Base-by-base conservation (phyloP, 2,888 invertebrate genomes). In the Danaus chrysippus region DNA sequence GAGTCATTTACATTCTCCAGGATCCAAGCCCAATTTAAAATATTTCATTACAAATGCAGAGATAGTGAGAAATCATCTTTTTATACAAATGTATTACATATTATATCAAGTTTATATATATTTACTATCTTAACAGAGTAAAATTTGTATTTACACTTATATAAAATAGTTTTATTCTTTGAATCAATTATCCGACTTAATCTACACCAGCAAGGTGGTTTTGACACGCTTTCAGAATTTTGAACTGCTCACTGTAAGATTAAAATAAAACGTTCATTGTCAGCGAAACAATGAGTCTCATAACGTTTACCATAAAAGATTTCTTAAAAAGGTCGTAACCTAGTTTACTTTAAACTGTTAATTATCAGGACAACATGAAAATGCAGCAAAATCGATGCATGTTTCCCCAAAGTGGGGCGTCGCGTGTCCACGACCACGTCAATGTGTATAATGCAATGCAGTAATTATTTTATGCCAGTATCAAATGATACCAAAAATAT, bases 341-440 rank as follows among this genome's bases (percentile, higher is more conserved):
- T 49, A 49, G 49, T 17, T 49, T 49, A 49, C 17, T 49, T 49
- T 49, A 17, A 49, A 15, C 10, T 49, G 10, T 49, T 17, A 49
- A 49, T 49, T 49, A 49, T 10, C 9, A 49, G 49, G 49, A 49
- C 49, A 49, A 49, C 49, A 15, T 49, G 49, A 49, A 49, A 49
- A 17, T 61, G 64, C 63, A 67, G 54, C 58, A 57, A 34, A 72
- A 77, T 78, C 75, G 68, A 74, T 79, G 73, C 68, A 34, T 42
- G 15, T 63, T 68, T 59, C 66, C 58, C 56, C 58, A 64, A 68
- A 68, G 63, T 71, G 76, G 76, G 74, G 72, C 66, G 73, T 83
- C 73, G 80, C 80, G 78, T 82, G 83, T 71, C 66, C 55, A 56
- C 60, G 42, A 59, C 66, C 64, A 62, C 61, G 61, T 62, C 49